Evolutionary conservation across 2,797 vertebrate genomes (phyloP).

Genomic region (Poecilia picta): DNA sequence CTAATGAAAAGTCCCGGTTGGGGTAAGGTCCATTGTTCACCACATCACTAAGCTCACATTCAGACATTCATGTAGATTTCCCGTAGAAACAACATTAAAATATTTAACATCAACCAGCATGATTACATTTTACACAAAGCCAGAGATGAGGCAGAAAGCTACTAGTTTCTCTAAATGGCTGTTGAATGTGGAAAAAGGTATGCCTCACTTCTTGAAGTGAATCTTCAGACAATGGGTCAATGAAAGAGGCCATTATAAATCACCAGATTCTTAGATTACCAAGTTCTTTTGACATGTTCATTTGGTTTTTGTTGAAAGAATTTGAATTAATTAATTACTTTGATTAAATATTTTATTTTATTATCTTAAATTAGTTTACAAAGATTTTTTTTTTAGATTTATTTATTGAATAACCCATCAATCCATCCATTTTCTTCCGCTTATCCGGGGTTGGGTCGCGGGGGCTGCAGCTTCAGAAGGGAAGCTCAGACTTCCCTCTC

Average conservation of each 20-base stretch:
- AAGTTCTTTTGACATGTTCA: neutral
- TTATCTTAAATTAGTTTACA: no score
- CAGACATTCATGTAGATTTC: neutral
- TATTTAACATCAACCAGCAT: neutral
- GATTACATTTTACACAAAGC: neutral
- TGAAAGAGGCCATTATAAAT: neutral
- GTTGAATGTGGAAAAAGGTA: neutral
- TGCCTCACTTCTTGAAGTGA: neutral
- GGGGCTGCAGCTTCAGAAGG: no score
- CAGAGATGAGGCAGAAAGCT: neutral
- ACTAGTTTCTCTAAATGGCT: neutral
- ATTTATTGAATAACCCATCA: no score
- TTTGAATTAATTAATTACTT: no score
- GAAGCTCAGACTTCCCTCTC: no score
- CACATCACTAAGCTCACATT: neutral
- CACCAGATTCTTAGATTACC: neutral
- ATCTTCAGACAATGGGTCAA: neutral
- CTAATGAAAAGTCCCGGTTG: no score
- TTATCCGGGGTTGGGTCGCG: no score
- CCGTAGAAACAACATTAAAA: neutral
- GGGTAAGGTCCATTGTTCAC: neutral
- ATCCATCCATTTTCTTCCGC: no score
- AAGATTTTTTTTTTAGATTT: no score
- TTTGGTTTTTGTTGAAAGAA: neutral
- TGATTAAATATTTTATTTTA: no score